phyloP scores from a whole-genome alignment of 2,797 vertebrate genomes.

The Podarcis siculus region DNA sequence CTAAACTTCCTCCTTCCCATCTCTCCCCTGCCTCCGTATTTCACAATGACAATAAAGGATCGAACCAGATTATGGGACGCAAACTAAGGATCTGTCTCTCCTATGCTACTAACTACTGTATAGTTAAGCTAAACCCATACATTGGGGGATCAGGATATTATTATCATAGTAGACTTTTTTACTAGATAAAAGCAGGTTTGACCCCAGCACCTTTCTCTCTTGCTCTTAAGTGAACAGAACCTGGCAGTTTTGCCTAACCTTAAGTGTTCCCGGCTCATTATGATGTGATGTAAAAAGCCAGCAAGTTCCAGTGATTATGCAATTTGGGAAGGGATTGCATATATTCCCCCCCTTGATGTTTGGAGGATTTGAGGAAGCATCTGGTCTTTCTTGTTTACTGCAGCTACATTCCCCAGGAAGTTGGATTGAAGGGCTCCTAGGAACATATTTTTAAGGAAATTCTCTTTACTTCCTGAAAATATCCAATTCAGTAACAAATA shows the following conservation, averaged over 20 bases:
- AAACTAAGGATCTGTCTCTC: background rate
- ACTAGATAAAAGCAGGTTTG: no score
- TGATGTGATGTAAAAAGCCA: background rate
- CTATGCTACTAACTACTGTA: no score
- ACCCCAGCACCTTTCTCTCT: background rate
- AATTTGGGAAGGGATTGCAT: background rate
- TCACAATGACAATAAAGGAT: background rate
- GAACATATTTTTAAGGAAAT: conserved; percentile 6
- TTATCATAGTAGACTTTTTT: no score
- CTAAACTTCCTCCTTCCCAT: background rate
- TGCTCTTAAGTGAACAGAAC: background rate
- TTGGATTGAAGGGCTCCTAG: background rate
- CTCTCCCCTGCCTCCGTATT: background rate
- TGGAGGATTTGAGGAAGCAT: conserved; percentile 24
- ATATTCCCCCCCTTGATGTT: conserved; percentile 3
- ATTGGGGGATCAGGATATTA: no score
- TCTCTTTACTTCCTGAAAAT: conserved; percentile 14
- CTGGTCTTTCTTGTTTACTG: conserved; percentile 31
- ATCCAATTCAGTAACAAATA: background rate
- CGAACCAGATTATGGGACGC: no score
- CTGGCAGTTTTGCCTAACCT: background rate
- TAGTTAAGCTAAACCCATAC: no score
- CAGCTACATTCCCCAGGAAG: conserved; percentile 17
- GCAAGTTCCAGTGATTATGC: background rate
- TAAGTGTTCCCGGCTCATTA: background rate